Conservation (phyloP, 2,888 invertebrate genomes). For the Morpho helenor region DNA sequence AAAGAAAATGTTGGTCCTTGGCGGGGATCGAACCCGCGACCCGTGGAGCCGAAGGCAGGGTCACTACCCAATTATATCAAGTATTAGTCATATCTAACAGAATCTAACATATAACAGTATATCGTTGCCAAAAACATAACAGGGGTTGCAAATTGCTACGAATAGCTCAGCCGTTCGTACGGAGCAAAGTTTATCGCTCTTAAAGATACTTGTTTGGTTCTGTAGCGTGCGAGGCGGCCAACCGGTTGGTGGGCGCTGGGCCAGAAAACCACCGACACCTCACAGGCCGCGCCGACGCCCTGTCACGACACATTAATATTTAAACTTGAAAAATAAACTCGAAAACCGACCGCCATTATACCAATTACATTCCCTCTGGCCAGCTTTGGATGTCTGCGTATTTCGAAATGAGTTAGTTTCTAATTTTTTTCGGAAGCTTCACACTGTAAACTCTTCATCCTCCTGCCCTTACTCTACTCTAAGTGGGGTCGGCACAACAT, state of each 20-base stretch:
- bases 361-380: slow-evolving; percentile 51
- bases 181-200: slow-evolving; percentile 70
- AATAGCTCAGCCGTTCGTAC: slow-evolving; percentile 63
- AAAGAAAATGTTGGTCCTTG: too few relatives aligned
- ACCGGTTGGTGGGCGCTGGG: slow-evolving; percentile 73
- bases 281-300: slow-evolving; percentile 54
- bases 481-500: too few relatives aligned
- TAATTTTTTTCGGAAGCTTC: slow-evolving; percentile 28
- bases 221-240: slow-evolving; percentile 60
- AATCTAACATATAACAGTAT: slow-evolving; percentile 10
- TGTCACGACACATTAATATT: slow-evolving; percentile 77
- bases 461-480: too few relatives aligned
- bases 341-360: slow-evolving; percentile 57
- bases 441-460: not conserved
- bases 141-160: slow-evolving; percentile 61
- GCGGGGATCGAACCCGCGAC: too few relatives aligned
- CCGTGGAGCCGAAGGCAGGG: too few relatives aligned
- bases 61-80: too few relatives aligned
- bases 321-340: slow-evolving; percentile 57
- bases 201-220: slow-evolving; percentile 61
- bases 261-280: slow-evolving; percentile 77
- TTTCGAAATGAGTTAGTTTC: slow-evolving; percentile 12
- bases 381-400: slow-evolving; percentile 28
- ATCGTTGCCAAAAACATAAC: slow-evolving; percentile 39
- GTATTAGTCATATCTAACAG: too few relatives aligned